Conservation (phyloP, 53 echinoderm and acorn worm species). For the Actinopyga echinites region DNA sequence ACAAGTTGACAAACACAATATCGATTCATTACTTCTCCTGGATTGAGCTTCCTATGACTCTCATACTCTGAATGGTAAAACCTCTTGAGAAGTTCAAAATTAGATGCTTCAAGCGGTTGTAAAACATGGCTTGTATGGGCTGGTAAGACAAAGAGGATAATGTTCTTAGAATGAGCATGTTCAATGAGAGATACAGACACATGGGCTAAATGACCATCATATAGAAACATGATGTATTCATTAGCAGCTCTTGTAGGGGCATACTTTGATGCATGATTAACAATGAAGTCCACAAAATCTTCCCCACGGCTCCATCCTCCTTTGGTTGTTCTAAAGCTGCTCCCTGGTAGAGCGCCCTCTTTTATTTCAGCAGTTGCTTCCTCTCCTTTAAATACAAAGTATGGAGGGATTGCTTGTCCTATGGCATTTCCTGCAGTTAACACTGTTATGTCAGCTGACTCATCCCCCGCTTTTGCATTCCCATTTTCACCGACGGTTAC, state of each 20-base stretch:
- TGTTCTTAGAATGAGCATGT: too few species aligned
- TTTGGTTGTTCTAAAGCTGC: not conserved
- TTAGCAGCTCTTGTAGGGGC: not conserved
- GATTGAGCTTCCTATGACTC: not conserved
- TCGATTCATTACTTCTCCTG: not conserved
- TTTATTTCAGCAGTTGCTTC: not conserved
- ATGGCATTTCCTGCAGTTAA: constrained; percentile 18
- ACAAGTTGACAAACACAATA: not conserved
- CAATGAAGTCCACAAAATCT: not conserved
- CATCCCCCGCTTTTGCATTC: not conserved
- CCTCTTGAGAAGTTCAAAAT: not conserved
- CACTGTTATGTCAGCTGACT: not conserved
- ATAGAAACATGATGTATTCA: not conserved
- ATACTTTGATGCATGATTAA: not conserved
- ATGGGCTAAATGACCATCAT: not conserved
- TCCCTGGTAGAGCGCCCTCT: not conserved
- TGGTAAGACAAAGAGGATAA: too few species aligned
- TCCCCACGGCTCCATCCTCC: not conserved
- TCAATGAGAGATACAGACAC: not conserved
- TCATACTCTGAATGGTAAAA: not conserved
- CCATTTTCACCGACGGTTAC: not conserved
- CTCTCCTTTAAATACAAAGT: not conserved
- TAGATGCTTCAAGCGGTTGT: not conserved
- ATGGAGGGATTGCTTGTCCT: not conserved
- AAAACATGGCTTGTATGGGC: not conserved